A percentile compares a stretch with the other conserved stretches of the same genome.
These are phyloP conservation scores for Dasypus novemcinctus DNA, from an alignment of 2,113 vertebrate species.

Conservation along the genomic window DNA sequence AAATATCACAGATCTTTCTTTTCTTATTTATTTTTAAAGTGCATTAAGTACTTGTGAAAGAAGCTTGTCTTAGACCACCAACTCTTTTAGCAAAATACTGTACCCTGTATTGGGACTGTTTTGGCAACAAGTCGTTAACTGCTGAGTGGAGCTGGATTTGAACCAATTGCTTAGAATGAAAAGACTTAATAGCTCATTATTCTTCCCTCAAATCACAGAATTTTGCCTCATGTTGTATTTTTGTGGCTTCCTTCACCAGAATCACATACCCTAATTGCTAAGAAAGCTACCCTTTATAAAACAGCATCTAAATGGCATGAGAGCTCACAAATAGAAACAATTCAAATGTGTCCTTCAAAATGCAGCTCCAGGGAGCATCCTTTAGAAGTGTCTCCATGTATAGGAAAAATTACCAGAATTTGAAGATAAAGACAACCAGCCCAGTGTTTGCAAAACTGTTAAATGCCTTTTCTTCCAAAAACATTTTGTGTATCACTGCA, in stretches of 20 bases:
- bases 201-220: fast-evolving
- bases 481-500: not conserved
- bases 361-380: fast-evolving
- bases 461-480: fast-evolving
- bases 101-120: not conserved
- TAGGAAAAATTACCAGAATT: fast-evolving
- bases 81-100: not conserved
- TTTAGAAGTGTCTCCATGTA: fast-evolving
- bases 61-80: not conserved
- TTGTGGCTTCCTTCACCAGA: not conserved
- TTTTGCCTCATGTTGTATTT: fast-evolving
- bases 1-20: not conserved
- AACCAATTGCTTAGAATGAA: not conserved
- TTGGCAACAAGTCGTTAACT: fast-evolving
- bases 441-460: fast-evolving
- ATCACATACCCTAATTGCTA: fast-evolving
- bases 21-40: not conserved
- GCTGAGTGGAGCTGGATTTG: not conserved
- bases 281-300: not conserved
- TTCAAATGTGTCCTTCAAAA: not conserved
- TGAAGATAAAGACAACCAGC: fast-evolving
- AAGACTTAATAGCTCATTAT: fast-evolving
- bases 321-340: not conserved
- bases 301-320: fast-evolving
- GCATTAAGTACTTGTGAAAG: not conserved